Base-by-base conservation (phyloP, 2,113 vertebrate species). In the Cyprinodon tularosa region DNA sequence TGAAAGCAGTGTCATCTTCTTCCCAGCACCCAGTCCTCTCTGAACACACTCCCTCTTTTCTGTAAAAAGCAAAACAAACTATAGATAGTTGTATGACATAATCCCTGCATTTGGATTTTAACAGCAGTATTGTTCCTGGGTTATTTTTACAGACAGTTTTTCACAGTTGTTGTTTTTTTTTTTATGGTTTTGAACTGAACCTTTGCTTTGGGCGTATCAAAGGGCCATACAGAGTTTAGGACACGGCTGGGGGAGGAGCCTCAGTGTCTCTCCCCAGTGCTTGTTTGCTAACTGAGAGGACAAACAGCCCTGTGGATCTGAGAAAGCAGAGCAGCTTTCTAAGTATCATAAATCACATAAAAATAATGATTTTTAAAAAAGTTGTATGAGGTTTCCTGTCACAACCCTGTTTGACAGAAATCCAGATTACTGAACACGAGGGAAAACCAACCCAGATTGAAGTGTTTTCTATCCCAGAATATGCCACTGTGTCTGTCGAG, bases 401-500 rank as follows among this genome's bases (percentile, higher is more conserved):
- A 42, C 12, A 36, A 20, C 38, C 42, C 47, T 69, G 74, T 66
- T 76, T 78, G 57, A 63, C 47, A 38, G 29, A 7, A n/a, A 73
- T 69, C 71, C 68, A 77, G 50, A 59, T 62, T 48, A 36, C 57
- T 22, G 36, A 1, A 61, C 47, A 39, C 77, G 62, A 76, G 60
- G 50, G 29, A 72, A 62, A n/a, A 66, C 44, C 40, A 70, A 68
- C 71, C 8, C 70, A 69, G 68, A 75, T 77, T 74, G 8, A 76
- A 77, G 45, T 74, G 69, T 69, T 82, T 76, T 68, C 65, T 66
- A 62, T 42, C 71, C 6, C 75, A 80, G 76, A 84, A 76, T 73
- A 66, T 85, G 86, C 86, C 89, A 77, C 75, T 36, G 57, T 84
- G 91, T 90, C 89, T 87, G 80, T 91, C 75, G 86, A 94, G 93